phyloP scores from a whole-genome alignment of 2,888 invertebrate genomes.

The Drosophila multiciliata region DNA sequence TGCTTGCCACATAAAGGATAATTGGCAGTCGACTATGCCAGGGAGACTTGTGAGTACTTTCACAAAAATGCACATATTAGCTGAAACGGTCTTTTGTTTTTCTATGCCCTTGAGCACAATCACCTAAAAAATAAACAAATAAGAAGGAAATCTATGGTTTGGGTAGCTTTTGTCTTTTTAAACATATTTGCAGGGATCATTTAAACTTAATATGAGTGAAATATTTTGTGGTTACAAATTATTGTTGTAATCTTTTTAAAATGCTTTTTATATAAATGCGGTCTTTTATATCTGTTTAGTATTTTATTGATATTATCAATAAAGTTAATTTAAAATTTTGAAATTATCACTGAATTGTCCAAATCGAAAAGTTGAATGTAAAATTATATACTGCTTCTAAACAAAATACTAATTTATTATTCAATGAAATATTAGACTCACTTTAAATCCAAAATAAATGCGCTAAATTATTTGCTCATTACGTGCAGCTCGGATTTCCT shows the following conservation, averaged over 20 bases:
- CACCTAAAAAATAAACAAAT: conserved; percentile 20
- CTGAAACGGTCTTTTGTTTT: conserved; percentile 2
- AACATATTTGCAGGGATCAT: conserved; percentile 7
- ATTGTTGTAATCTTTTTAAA: background rate
- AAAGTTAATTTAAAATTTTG: background rate
- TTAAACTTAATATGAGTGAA: background rate
- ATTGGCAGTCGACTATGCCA: conserved; percentile 57
- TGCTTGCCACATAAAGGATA: conserved; percentile 65
- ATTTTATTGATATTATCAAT: background rate
- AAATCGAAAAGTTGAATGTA: background rate
- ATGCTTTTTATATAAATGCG: too few species aligned
- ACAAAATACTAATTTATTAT: background rate
- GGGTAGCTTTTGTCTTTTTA: conserved; percentile 3
- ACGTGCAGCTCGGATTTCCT: background rate
- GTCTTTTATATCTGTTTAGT: background rate
- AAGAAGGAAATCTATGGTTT: conserved; percentile 2
- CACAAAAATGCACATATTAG: conserved; percentile 28
- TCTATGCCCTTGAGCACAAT: conserved; percentile 1
- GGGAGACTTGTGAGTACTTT: conserved; percentile 25
- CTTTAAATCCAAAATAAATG: background rate
- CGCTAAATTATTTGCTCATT: conserved; percentile 1
- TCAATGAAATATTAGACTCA: background rate
- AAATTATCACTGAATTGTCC: background rate
- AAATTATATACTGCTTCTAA: background rate
- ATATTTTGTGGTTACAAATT: background rate